These are phyloP conservation scores for Ferdinandea cuprea DNA, from an alignment of 2,888 invertebrate genomes.

Conservation along the genomic window DNA sequence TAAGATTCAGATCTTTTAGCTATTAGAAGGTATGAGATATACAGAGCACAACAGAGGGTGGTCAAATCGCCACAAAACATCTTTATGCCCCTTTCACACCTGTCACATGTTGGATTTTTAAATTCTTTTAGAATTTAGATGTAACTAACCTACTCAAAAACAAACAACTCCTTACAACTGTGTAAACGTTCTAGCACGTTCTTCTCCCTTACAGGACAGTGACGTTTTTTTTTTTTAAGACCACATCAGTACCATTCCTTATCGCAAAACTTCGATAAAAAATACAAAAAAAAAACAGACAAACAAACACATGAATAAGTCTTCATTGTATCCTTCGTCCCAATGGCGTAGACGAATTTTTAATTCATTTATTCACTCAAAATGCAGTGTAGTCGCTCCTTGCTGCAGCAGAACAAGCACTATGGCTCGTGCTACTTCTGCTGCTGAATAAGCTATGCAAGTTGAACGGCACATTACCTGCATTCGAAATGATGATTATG, in stretches of 20 bases:
- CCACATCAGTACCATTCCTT: conserved; percentile 15
- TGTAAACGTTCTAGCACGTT: conserved; percentile 30
- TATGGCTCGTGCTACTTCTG: conserved; percentile 34
- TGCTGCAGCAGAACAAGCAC: conserved; percentile 60
- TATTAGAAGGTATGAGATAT: no score
- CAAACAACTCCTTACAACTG: neutral
- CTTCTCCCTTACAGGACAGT: neutral
- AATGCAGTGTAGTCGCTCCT: conserved; percentile 64
- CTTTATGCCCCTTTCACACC: no score
- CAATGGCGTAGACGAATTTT: conserved; percentile 61
- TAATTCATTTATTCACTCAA: conserved; percentile 74
- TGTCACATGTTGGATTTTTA: no score
- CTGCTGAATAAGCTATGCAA: conserved; percentile 71
- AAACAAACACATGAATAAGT: conserved; percentile 71
- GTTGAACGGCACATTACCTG: conserved; percentile 75
- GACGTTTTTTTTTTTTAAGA: no score
- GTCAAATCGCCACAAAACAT: no score
- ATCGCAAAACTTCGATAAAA: neutral
- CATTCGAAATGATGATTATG: conserved; percentile 74
- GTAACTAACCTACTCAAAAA: neutral
- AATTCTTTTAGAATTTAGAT: neutral
- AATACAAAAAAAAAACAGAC: conserved; percentile 24
- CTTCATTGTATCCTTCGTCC: conserved; percentile 62
- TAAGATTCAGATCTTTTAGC: no score
- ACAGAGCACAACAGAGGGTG: no score